A percentile compares a stretch with the other conserved stretches of the same genome.
Conservation (phyloP, 2,797 vertebrate genomes). For the Eupleurogrammus muticus region DNA sequence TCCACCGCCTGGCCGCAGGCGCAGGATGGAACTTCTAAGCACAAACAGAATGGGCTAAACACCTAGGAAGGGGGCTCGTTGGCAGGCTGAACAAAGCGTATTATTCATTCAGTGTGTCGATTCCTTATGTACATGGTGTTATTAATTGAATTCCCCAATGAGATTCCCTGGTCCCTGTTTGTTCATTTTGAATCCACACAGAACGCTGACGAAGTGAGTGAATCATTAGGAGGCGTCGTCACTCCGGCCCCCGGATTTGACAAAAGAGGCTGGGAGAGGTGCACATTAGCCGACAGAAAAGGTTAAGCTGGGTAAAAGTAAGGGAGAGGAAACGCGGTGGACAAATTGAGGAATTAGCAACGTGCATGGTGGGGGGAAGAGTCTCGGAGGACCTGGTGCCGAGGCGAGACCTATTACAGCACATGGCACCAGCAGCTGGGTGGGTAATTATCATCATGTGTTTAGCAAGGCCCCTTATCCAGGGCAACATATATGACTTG, state of each 20-base stretch:
- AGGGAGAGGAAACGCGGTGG: slow-evolving; percentile 70
- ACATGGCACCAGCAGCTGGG: slow-evolving; percentile 83
- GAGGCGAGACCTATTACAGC: slow-evolving; percentile 83
- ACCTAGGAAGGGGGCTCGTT: slow-evolving; percentile 54
- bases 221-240: slow-evolving; percentile 77
- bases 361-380: slow-evolving; percentile 52
- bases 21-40: slow-evolving; percentile 77
- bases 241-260: slow-evolving; percentile 79
- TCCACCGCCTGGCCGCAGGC: slow-evolving; percentile 72
- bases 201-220: slow-evolving; percentile 62
- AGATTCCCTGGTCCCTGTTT: slow-evolving; percentile 68
- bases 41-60: slow-evolving; percentile 75
- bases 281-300: slow-evolving; percentile 74
- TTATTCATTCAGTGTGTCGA: slow-evolving; percentile 73
- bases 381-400: slow-evolving; percentile 79
- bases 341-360: slow-evolving; percentile 88
- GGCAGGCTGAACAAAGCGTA: slow-evolving; percentile 67
- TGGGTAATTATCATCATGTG: slow-evolving; percentile 84
- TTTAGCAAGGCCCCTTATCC: slow-evolving; percentile 81
- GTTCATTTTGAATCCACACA: slow-evolving; percentile 69
- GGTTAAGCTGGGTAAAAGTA: slow-evolving; percentile 78
- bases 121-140: slow-evolving; percentile 70
- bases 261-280: slow-evolving; percentile 71
- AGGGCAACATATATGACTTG: slow-evolving; percentile 75
- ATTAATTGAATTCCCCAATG: slow-evolving; percentile 72